A percentile compares a stretch with the other conserved stretches of the same genome.
These are phyloP conservation scores for Nemotelus nigrinus DNA, from an alignment of 2,888 invertebrate genomes.

Conservation along the genomic window DNA sequence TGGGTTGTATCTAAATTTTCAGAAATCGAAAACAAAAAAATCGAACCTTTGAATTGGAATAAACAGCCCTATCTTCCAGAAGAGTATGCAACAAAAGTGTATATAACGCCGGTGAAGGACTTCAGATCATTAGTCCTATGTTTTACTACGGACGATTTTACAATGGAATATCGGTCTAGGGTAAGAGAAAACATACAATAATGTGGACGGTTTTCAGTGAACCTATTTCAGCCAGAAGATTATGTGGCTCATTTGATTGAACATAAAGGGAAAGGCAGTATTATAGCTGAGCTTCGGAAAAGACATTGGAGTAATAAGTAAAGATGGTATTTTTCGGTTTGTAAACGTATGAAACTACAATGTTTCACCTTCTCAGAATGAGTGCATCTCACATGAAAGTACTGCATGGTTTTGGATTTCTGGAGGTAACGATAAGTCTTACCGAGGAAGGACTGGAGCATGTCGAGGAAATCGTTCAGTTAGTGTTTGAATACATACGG, in stretches of 20 bases:
- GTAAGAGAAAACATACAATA: constrained; percentile 69
- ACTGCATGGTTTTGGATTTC: constrained; percentile 90
- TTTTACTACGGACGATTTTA: constrained; percentile 91
- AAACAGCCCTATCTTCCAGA: constrained; percentile 83
- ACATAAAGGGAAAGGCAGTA: constrained; percentile 95
- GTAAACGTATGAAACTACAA: neutral
- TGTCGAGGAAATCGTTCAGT: constrained; percentile 85
- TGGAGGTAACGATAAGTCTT: constrained; percentile 86
- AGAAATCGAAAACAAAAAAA: constrained; percentile 78
- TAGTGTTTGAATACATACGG: constrained; percentile 87
- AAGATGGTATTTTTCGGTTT: constrained; percentile 35
- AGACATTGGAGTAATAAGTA: constrained; percentile 90
- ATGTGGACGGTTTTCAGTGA: neutral
- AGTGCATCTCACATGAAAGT: constrained; percentile 82
- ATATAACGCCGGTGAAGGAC: constrained; percentile 91
- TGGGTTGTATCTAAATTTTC: constrained; percentile 83
- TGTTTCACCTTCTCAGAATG: constrained; percentile 66
- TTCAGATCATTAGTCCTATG: constrained; percentile 82
- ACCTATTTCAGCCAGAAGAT: constrained; percentile 77
- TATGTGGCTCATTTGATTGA: constrained; percentile 93
- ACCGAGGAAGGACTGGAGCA: constrained; percentile 92
- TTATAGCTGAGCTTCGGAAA: constrained; percentile 86
- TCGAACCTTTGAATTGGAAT: constrained; percentile 78
- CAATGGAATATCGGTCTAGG: constrained; percentile 81
- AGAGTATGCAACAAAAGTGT: constrained; percentile 76